A percentile compares a stretch with the other conserved stretches of the same genome.
phyloP scores from a whole-genome alignment of 1,140 invertebrate genomes.

The Cotesia glomerata region DNA sequence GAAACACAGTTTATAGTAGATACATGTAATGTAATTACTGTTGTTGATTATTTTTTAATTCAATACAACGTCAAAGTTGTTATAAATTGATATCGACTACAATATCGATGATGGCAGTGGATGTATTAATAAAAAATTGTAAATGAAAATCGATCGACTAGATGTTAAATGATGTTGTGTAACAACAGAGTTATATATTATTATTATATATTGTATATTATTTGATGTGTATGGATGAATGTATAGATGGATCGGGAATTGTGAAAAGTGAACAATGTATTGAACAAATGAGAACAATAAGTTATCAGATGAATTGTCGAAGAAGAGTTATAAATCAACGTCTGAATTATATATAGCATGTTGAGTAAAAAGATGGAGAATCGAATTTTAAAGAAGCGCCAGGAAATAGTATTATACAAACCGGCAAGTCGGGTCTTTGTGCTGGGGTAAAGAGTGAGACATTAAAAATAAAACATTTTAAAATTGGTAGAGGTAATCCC shows the following conservation, averaged over 20 bases:
- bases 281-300: constrained; percentile 18
- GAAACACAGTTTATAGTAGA: too few species aligned
- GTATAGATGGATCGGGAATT: neutral
- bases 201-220: neutral
- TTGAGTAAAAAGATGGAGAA: constrained; percentile 8
- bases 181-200: too few species aligned
- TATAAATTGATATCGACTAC: too few species aligned
- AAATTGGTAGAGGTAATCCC: constrained; percentile 9
- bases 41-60: too few species aligned
- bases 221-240: neutral
- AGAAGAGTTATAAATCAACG: constrained; percentile 12
- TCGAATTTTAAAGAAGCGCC: neutral
- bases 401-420: constrained; percentile 3
- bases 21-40: too few species aligned
- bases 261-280: neutral
- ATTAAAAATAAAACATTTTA: neutral
- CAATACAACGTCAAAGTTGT: too few species aligned
- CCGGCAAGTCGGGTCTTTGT: neutral
- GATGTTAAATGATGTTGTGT: too few species aligned
- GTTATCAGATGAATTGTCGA: constrained; percentile 12
- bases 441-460: neutral
- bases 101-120: too few species aligned
- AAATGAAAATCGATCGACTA: too few species aligned
- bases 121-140: too few species aligned
- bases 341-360: neutral